phyloP scores from a whole-genome alignment of 2,797 vertebrate genomes.

The Gastrophryne carolinensis region DNA sequence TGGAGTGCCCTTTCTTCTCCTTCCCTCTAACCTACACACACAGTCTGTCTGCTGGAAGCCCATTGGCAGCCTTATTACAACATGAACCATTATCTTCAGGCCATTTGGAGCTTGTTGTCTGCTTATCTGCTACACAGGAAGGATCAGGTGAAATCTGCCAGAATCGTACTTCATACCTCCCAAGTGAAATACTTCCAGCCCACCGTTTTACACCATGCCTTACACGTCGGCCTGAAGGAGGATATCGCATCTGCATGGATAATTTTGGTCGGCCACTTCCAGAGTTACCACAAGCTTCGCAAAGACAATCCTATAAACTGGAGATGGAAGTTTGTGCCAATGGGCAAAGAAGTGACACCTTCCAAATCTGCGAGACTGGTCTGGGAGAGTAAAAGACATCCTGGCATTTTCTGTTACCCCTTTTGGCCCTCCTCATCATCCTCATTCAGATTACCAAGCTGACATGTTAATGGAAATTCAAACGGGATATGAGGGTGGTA shows the following conservation, averaged over 20 bases:
- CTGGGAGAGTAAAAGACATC: constrained; percentile 64
- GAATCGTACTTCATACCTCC: constrained; percentile 91
- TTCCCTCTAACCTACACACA: constrained; percentile 93
- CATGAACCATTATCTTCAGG: constrained; percentile 64
- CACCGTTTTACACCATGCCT: constrained; percentile 79
- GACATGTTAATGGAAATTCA: constrained; percentile 37
- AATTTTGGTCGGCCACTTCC: constrained; percentile 84
- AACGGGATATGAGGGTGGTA: constrained; percentile 24
- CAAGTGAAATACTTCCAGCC: constrained; percentile 86
- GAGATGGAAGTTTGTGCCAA: constrained; percentile 87
- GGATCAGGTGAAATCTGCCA: constrained; percentile 90
- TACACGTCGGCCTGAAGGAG: constrained; percentile 75
- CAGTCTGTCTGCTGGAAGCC: constrained; percentile 79
- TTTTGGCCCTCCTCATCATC: constrained; percentile 25
- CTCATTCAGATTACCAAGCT: constrained; percentile 22
- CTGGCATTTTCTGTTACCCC: neutral
- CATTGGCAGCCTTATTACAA: constrained; percentile 78
- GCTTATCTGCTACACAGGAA: constrained; percentile 89
- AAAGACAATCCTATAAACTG: constrained; percentile 75
- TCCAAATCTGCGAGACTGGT: constrained; percentile 73
- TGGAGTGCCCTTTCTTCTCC: constrained; percentile 88
- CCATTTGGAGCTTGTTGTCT: constrained; percentile 90
- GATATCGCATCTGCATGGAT: constrained; percentile 82
- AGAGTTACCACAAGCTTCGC: constrained; percentile 65
- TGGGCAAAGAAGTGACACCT: constrained; percentile 75